Percentiles rank a stretch among this genome's conserved stretches.
Conservation (phyloP, 2,888 invertebrate genomes). For the Protophormia terraenovae region DNA sequence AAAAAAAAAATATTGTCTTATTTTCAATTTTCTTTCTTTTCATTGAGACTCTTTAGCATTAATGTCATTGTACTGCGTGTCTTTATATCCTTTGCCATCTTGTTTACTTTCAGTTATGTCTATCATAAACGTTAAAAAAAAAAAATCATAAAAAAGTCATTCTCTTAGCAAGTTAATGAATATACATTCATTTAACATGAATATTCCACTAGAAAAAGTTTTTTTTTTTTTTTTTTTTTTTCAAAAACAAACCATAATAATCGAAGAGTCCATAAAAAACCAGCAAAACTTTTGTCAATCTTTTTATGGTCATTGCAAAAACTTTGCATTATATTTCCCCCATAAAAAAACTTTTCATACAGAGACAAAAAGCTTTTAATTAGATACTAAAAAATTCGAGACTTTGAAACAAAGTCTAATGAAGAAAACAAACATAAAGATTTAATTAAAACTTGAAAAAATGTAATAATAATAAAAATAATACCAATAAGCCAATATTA, state of each 20-base stretch:
- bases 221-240: background rate
- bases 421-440: background rate
- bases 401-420: background rate
- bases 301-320: background rate
- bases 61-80: background rate
- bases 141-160: slow-evolving; percentile 20
- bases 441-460: slow-evolving; percentile 36
- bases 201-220: slow-evolving; percentile 21
- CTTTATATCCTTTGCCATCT: background rate
- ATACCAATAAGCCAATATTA: background rate
- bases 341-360: background rate
- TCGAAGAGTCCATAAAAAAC: background rate
- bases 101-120: background rate
- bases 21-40: no score
- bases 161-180: background rate
- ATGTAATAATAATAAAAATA: background rate
- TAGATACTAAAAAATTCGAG: slow-evolving; percentile 6
- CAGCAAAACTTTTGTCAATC: slow-evolving; percentile 11
- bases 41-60: background rate
- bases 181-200: background rate
- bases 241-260: slow-evolving; percentile 12
- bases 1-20: background rate
- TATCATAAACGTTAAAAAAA: slow-evolving; percentile 1
- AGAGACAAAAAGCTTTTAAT: slow-evolving; percentile 13
- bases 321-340: background rate